phyloP scores from a whole-genome alignment of 2,113 vertebrate species.

The Thalassoma bifasciatum region DNA sequence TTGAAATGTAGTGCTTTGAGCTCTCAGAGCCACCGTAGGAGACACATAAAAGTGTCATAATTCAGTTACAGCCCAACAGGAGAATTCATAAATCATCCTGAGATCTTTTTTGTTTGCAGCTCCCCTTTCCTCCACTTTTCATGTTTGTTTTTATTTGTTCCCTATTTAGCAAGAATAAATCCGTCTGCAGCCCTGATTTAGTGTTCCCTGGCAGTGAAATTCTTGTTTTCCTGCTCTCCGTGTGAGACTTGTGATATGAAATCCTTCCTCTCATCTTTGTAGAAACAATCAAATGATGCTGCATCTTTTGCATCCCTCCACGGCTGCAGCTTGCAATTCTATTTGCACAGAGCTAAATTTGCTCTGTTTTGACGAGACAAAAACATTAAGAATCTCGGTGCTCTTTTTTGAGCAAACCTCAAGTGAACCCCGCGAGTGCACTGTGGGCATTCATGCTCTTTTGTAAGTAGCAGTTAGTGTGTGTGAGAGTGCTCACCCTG shows the following conservation, averaged over 20 bases:
- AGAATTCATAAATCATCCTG: too few species aligned
- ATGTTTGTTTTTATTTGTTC: background rate
- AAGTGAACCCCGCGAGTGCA: conserved; percentile 26
- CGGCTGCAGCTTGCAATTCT: background rate
- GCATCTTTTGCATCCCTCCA: conserved; percentile 5
- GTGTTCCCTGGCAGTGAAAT: background rate
- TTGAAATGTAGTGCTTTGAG: too few species aligned
- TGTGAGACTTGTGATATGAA: background rate
- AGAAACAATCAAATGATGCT: background rate
- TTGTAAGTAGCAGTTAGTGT: conserved; percentile 46
- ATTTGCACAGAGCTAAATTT: conserved; percentile 16
- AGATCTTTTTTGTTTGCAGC: too few species aligned
- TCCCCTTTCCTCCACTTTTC: background rate
- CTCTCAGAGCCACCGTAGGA: too few species aligned
- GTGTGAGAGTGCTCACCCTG: conserved; percentile 41
- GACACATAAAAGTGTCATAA: too few species aligned
- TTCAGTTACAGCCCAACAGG: too few species aligned
- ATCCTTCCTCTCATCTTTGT: background rate
- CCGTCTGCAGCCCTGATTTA: background rate
- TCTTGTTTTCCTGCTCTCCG: background rate
- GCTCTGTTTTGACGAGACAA: conserved; percentile 15
- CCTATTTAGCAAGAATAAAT: background rate
- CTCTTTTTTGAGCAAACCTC: conserved; percentile 10
- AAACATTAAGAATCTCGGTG: conserved; percentile 5
- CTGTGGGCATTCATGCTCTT: conserved; percentile 14